These are phyloP conservation scores for Phoebastria nigripes DNA, from an alignment of 2,797 vertebrate species.

Conservation along the genomic window DNA sequence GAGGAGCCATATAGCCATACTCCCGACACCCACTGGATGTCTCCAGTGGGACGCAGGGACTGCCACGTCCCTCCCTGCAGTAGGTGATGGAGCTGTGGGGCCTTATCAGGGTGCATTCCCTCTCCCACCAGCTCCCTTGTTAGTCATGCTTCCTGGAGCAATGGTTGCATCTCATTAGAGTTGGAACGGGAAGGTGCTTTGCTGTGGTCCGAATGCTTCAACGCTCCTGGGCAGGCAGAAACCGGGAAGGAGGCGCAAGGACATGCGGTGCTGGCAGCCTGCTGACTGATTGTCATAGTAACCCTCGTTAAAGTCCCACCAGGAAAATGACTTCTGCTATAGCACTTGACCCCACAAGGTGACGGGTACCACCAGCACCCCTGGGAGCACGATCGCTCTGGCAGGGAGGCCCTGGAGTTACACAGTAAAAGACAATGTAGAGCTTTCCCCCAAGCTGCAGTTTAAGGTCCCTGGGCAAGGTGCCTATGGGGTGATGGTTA, in stretches of 20 bases:
- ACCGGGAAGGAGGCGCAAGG: background rate
- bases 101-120: background rate
- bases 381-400: background rate
- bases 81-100: background rate
- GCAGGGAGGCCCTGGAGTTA: background rate
- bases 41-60: background rate
- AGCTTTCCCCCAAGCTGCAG: background rate
- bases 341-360: background rate
- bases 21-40: background rate
- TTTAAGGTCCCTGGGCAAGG: background rate
- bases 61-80: background rate
- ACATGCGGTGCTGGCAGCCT: background rate
- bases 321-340: background rate
- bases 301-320: conserved; percentile 42
- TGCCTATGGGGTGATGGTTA: background rate
- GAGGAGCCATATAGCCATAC: background rate
- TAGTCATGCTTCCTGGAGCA: background rate
- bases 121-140: background rate
- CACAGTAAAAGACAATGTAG: accelerated
- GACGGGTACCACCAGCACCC: background rate
- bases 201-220: background rate
- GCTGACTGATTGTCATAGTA: background rate
- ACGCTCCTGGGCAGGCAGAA: background rate
- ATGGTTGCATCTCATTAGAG: background rate
- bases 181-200: background rate